These are phyloP conservation scores for Ormyrus nitidulus DNA, from an alignment of 2,888 invertebrate species.

Conservation along the genomic window DNA sequence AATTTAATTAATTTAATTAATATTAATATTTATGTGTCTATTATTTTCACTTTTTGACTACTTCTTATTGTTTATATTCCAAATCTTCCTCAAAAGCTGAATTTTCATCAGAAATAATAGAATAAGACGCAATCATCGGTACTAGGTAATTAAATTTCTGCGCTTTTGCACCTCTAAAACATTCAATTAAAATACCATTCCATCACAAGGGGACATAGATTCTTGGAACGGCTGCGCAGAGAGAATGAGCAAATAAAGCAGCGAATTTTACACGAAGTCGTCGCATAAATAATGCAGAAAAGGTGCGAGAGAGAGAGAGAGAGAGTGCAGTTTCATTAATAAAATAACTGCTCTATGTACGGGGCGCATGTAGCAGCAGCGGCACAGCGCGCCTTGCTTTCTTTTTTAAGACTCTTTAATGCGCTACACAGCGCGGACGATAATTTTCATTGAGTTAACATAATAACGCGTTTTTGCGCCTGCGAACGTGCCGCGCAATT, in stretches of 20 bases:
- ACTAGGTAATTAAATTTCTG: no score
- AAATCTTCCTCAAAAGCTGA: no score
- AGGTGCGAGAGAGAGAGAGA: neutral
- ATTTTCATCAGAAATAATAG: no score
- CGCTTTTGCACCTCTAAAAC: neutral
- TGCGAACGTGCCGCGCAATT: neutral
- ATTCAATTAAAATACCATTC: neutral
- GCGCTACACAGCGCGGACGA: conserved; percentile 4
- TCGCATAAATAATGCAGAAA: conserved; percentile 9
- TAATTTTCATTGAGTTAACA: conserved; percentile 39
- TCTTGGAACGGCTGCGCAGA: neutral
- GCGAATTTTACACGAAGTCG: neutral
- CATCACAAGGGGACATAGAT: neutral
- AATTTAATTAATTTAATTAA: no score
- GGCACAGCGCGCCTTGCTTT: neutral
- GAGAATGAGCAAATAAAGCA: neutral
- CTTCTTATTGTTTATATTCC: no score
- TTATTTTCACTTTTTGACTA: no score
- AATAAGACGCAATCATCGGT: no score
- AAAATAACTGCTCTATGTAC: neutral
- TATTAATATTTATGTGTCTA: no score
- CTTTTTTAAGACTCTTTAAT: conserved; percentile 32
- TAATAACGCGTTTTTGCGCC: conserved; percentile 1
- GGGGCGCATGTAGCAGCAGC: neutral
- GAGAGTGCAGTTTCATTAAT: conserved; percentile 10